These are phyloP conservation scores for Eudorcas thomsonii DNA, from an alignment of 2,113 vertebrate species.

Conservation along the genomic window DNA sequence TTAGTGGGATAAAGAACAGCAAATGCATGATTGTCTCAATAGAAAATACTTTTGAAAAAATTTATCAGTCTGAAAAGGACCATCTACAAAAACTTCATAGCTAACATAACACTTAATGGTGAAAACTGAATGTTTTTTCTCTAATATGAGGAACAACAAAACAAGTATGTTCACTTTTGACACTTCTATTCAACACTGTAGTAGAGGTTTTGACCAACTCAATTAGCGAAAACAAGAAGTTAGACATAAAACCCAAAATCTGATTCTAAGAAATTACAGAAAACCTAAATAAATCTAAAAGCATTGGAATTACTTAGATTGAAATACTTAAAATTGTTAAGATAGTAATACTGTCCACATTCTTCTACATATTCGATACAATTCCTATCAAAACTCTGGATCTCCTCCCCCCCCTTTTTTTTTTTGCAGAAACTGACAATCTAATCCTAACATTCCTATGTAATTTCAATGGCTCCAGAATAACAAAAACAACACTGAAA, in stretches of 20 bases:
- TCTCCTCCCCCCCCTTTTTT: not conserved
- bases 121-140: not conserved
- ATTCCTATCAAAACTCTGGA: not conserved
- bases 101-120: not conserved
- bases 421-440: not conserved
- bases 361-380: not conserved
- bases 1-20: not conserved
- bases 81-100: not conserved
- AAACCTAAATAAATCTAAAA: not conserved
- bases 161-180: not conserved
- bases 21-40: not conserved
- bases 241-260: not conserved
- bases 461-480: not conserved
- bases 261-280: not conserved
- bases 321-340: not conserved
- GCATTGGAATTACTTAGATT: not conserved
- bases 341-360: not conserved
- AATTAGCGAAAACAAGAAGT: not conserved
- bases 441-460: not conserved
- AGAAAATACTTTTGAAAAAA: not conserved
- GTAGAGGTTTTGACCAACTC: not conserved
- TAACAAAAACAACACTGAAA: not conserved
- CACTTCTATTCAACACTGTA: not conserved
- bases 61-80: not conserved
- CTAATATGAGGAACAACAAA: not conserved